phyloP scores from a whole-genome alignment of 30 jellyfish, hydroid and myxozoan species.

The Aurelia coerulea region DNA sequence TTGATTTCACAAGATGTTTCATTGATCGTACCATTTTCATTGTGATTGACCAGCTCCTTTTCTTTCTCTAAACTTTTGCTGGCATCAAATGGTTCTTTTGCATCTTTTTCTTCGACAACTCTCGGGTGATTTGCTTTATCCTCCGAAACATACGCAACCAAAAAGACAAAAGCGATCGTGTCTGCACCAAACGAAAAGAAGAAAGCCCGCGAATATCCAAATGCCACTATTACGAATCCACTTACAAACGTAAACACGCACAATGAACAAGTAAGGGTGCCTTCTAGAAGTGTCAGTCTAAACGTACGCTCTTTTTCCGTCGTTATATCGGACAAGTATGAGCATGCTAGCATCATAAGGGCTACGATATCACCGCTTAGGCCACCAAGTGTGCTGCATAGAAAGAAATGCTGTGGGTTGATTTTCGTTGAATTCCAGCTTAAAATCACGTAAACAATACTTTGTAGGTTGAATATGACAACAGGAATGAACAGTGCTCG shows the following conservation, averaged over 20 bases:
- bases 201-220: constrained; percentile 25
- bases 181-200: constrained; percentile 31
- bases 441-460: constrained; percentile 15
- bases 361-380: constrained; percentile 44
- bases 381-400: constrained; percentile 33
- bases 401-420: constrained; percentile 22
- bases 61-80: neutral
- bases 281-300: constrained; percentile 24
- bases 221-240: constrained; percentile 15
- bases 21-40: too few relatives aligned
- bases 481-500: constrained; percentile 13
- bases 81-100: neutral
- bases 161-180: constrained; percentile 5
- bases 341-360: constrained; percentile 24
- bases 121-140: neutral
- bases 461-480: constrained; percentile 4
- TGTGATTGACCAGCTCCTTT: too few relatives aligned
- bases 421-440: neutral
- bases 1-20: too few relatives aligned
- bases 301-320: constrained; percentile 52
- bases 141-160: constrained; percentile 3
- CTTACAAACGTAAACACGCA: constrained; percentile 29
- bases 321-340: constrained; percentile 51
- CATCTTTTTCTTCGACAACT: neutral
- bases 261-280: constrained; percentile 17